These are phyloP conservation scores for Hydrotaea diabolus DNA, from an alignment of 2,888 invertebrate species.

Conservation along the genomic window DNA sequence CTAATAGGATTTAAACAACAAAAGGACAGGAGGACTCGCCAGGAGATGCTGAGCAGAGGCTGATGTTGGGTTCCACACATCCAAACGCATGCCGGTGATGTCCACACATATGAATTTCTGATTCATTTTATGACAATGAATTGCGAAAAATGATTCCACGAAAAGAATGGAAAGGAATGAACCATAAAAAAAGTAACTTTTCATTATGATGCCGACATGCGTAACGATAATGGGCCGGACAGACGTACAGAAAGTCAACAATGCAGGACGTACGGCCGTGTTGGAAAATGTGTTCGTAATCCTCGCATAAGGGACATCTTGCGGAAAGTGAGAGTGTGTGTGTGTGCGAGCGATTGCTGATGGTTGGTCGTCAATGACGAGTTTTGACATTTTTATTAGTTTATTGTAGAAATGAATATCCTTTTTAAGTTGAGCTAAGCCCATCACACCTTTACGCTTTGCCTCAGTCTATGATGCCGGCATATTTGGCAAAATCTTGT, in stretches of 20 bases:
- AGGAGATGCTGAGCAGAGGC: neutral
- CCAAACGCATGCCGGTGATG: too few species aligned
- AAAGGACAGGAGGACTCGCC: constrained; percentile 22
- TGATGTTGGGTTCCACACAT: neutral
- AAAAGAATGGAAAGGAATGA: neutral
- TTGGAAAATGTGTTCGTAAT: constrained; percentile 37
- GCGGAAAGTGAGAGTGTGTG: constrained; percentile 47
- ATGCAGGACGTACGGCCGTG: neutral
- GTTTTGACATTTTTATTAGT: constrained; percentile 79
- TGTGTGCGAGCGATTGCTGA: neutral
- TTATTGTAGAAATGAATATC: constrained; percentile 72
- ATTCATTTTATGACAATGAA: constrained; percentile 69
- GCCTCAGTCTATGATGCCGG: constrained; percentile 16
- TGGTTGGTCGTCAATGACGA: constrained; percentile 62
- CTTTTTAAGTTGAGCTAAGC: constrained; percentile 70
- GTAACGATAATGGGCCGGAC: constrained; percentile 10
- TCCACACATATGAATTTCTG: constrained; percentile 47
- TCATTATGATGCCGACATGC: constrained; percentile 60
- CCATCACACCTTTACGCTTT: constrained; percentile 72
- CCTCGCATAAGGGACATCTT: constrained; percentile 61
- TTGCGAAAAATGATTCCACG: constrained; percentile 58
- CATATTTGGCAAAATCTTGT: constrained; percentile 37
- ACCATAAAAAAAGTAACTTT: constrained; percentile 44
- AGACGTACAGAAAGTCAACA: neutral
- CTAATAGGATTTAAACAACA: constrained; percentile 70